These are phyloP conservation scores for Cybosia mesomella DNA, from an alignment of 2,888 invertebrate species.

Conservation along the genomic window DNA sequence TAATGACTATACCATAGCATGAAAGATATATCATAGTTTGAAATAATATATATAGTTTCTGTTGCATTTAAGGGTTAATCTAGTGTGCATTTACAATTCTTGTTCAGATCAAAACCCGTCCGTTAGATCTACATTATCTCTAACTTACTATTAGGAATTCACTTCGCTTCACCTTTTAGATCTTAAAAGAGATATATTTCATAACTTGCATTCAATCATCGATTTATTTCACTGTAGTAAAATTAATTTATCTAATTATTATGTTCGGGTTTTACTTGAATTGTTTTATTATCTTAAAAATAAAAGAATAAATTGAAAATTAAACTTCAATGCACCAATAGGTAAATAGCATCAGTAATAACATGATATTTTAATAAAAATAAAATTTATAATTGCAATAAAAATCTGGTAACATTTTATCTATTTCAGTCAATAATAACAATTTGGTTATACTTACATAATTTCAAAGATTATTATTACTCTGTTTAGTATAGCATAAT, in stretches of 20 bases:
- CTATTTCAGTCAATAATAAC: no score
- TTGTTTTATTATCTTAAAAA: background rate
- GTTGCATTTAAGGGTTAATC: background rate
- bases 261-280: background rate
- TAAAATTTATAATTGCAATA: background rate
- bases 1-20: background rate
- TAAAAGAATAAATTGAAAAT: no score
- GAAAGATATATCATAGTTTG: background rate
- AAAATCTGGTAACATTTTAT: background rate
- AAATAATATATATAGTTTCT: background rate
- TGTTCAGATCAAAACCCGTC: conserved; percentile 77
- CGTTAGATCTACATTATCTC: conserved; percentile 67
- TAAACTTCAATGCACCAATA: background rate
- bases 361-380: background rate
- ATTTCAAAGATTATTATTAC: background rate
- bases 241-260: background rate
- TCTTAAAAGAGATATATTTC: conserved; percentile 1
- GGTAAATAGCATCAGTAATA: background rate
- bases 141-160: conserved; percentile 38
- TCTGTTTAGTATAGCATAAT: background rate
- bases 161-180: conserved; percentile 24
- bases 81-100: conserved; percentile 61
- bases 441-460: background rate
- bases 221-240: background rate
- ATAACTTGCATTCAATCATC: background rate